These are phyloP conservation scores for Darevskia nairensis DNA, from an alignment of 2,797 vertebrate genomes.

Conservation along the genomic window DNA sequence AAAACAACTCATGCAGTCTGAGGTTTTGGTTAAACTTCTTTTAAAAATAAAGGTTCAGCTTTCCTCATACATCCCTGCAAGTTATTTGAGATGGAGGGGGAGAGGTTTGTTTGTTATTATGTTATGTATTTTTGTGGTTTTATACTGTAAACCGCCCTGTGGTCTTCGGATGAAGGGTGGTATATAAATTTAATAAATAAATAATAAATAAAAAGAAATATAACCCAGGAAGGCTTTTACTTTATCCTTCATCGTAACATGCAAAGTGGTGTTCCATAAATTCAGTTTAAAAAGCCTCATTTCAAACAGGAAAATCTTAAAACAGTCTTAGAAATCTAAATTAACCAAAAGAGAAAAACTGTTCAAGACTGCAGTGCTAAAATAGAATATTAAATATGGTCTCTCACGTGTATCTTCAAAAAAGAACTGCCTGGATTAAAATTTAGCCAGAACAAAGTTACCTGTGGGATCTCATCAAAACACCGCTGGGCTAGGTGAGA, in stretches of 20 bases:
- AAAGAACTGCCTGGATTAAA: not conserved
- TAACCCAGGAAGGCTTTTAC: not conserved
- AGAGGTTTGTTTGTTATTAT: not conserved
- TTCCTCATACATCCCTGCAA: too few species aligned
- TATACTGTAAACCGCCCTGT: too few species aligned
- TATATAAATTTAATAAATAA: not conserved
- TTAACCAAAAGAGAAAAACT: not conserved
- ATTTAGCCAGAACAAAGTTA: constrained; percentile 50
- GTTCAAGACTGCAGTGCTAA: not conserved
- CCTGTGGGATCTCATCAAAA: constrained; percentile 94
- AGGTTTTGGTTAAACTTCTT: not conserved
- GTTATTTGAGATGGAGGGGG: too few species aligned
- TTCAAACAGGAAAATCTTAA: not conserved
- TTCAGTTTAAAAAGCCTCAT: not conserved
- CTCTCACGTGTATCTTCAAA: not conserved
- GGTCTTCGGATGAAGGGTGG: not conserved
- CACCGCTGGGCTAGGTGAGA: constrained; percentile 94
- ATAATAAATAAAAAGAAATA: not conserved
- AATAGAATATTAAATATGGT: not conserved
- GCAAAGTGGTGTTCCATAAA: not conserved
- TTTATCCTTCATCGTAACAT: not conserved
- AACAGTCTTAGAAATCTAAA: not conserved
- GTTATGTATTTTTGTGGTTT: too few species aligned
- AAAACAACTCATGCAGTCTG: not conserved
- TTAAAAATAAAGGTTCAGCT: not conserved